Evolutionary conservation across 2,113 vertebrate genomes (phyloP), one percentile per base, ranked within the genome.

Genomic region (Furnarius figulus): DNA sequence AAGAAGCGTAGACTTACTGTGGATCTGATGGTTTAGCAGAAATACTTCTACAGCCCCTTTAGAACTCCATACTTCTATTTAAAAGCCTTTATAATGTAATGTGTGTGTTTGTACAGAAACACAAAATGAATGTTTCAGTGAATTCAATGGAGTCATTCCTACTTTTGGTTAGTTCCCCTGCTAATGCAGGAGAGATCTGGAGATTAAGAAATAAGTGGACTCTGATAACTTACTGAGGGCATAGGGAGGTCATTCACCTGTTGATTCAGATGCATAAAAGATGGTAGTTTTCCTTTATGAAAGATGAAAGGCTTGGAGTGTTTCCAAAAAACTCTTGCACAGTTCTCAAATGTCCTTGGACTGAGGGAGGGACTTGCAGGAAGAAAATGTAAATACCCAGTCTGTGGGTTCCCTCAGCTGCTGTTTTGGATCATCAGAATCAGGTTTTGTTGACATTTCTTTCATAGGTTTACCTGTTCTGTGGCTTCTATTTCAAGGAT

Each of bases 341-440:
- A 50, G 59, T 91, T 95, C 85, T 91, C 75, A 95, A 84, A 97
- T 97, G 84, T 91, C 92, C 95, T 97, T 88, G 68, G 49, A 92
- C 73, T 74, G 79, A 96, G 83, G 78, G 81, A 94, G 95, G 74
- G 87, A 92, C 39, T 91, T 82, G 46, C 46, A 86, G 91, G 92
- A 95, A 83, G 58, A 39, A 68, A 91, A 56, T 59, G 81, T 6
- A 94, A 92, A 90, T 95, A 91, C 85, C 83, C 82, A 68, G 24
- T 89, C 52, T 73, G 66, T 86, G 2, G 3, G 24, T 95, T 87
- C 93, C 88, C 63, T 90, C 80, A 62, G 5, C 67, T 68, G 76
- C 65, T 91, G 50, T 84, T 92, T 47, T 95, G 84, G 80, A 92
- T 96, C 76, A 47, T 58, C 37, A 63, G 61, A 92, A 90, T 70